These are phyloP conservation scores for Lutraria rhynchaena DNA, from an alignment of 1,140 invertebrate genomes.

Conservation along the genomic window DNA sequence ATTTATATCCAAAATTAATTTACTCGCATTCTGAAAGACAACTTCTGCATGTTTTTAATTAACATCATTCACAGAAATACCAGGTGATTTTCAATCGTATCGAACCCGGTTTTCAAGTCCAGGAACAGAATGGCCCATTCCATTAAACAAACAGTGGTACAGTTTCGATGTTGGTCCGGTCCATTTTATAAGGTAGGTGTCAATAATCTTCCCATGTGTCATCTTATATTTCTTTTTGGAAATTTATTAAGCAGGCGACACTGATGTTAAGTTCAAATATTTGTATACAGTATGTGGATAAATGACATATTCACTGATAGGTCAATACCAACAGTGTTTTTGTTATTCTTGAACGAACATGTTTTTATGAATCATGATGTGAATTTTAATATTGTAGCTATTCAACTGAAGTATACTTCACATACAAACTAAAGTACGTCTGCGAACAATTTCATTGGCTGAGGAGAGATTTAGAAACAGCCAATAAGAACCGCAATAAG, in stretches of 20 bases:
- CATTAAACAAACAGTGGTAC: conserved; percentile 78
- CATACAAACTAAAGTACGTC: conserved; percentile 82
- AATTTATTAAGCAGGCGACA: too few species aligned
- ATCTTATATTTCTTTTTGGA: too few species aligned
- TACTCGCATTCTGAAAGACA: too few species aligned
- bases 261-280: too few species aligned
- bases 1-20: too few species aligned
- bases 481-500: conserved; percentile 85
- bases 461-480: conserved; percentile 88
- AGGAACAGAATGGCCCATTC: conserved; percentile 71
- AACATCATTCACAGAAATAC: conserved; percentile 63
- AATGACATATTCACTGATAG: not conserved
- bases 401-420: conserved; percentile 73
- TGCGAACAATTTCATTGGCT: conserved; percentile 88
- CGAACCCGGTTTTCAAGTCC: conserved; percentile 78
- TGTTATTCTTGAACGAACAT: not conserved
- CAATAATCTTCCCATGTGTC: not conserved
- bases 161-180: conserved; percentile 91
- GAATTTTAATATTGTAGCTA: conserved; percentile 65
- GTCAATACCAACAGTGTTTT: conserved; percentile 12
- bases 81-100: conserved; percentile 70
- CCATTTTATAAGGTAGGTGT: conserved; percentile 84
- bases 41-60: too few species aligned
- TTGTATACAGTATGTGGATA: not conserved
- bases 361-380: not conserved